Evolutionary conservation across 1,140 invertebrate species (phyloP).

Genomic region (Drosophila kepulauana): DNA sequence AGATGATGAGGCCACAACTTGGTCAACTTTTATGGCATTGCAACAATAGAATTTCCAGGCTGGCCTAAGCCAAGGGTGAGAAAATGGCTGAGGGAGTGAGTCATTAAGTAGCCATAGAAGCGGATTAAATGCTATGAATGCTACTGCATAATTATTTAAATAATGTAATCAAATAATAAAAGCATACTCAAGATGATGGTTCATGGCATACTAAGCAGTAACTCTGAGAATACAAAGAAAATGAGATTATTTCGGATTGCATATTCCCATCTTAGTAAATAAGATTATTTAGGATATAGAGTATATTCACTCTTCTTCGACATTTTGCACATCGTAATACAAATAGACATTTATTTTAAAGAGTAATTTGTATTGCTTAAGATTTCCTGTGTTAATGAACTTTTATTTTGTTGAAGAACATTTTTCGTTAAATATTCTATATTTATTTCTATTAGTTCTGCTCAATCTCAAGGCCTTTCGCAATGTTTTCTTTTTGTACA

Average conservation of each 20-base stretch:
- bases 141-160: conserved; percentile 1
- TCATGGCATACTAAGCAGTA: not conserved
- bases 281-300: not conserved
- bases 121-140: conserved; percentile 10
- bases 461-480: conserved; percentile 27
- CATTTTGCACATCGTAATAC: not conserved
- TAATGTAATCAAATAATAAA: conserved; percentile 10
- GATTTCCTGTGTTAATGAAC: conserved; percentile 12
- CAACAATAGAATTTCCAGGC: conserved; percentile 58
- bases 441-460: conserved; percentile 21
- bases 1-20: conserved; percentile 37
- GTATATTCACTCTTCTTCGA: not conserved
- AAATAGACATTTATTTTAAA: conserved; percentile 1
- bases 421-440: conserved; percentile 16
- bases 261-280: not conserved
- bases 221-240: not conserved
- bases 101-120: conserved; percentile 25
- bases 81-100: conserved; percentile 18
- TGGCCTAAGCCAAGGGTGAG: not conserved
- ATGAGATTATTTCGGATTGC: not conserved
- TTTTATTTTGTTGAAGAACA: conserved; percentile 9
- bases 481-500: conserved; percentile 14
- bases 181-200: not conserved
- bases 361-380: conserved; percentile 9
- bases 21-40: conserved; percentile 73